Evolutionary conservation across 2,797 vertebrate genomes (phyloP).

Genomic region (Hozukius guyotensis): DNA sequence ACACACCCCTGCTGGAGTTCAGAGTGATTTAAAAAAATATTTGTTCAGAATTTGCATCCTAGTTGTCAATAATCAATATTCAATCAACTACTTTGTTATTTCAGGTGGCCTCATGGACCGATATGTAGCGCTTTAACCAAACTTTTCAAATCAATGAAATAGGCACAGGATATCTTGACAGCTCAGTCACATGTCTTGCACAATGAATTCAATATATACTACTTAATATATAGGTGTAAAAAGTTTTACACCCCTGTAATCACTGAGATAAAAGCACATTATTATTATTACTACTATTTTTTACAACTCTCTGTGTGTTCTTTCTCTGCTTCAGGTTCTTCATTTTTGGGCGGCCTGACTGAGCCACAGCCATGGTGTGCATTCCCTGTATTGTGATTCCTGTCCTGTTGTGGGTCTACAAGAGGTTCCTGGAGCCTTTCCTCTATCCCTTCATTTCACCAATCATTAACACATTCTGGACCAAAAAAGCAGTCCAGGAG

Average conservation of each 20-base stretch:
- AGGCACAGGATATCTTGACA: background rate
- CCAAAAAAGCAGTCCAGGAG: slow-evolving; percentile 81
- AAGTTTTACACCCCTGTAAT: background rate
- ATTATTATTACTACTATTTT: background rate
- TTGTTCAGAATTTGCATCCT: too few species aligned
- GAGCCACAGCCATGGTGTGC: slow-evolving; percentile 89
- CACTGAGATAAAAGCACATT: background rate
- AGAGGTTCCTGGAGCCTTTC: slow-evolving; percentile 94
- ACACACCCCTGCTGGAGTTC: background rate
- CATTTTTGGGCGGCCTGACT: background rate
- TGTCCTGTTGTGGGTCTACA: slow-evolving; percentile 95
- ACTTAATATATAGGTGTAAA: background rate
- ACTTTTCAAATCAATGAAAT: too few species aligned
- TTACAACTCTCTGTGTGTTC: background rate
- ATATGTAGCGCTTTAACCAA: too few species aligned
- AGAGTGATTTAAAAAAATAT: too few species aligned
- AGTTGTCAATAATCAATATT: too few species aligned
- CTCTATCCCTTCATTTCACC: slow-evolving; percentile 91
- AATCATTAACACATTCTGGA: slow-evolving; percentile 86
- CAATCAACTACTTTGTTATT: too few species aligned
- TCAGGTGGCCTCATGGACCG: too few species aligned
- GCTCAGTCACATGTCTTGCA: background rate
- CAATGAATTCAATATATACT: background rate
- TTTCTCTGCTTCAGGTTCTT: slow-evolving; percentile 24
- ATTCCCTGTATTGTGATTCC: slow-evolving; percentile 98